Base-by-base conservation (phyloP, 1,140 invertebrate species). In the Maconellicoccus hirsutus region DNA sequence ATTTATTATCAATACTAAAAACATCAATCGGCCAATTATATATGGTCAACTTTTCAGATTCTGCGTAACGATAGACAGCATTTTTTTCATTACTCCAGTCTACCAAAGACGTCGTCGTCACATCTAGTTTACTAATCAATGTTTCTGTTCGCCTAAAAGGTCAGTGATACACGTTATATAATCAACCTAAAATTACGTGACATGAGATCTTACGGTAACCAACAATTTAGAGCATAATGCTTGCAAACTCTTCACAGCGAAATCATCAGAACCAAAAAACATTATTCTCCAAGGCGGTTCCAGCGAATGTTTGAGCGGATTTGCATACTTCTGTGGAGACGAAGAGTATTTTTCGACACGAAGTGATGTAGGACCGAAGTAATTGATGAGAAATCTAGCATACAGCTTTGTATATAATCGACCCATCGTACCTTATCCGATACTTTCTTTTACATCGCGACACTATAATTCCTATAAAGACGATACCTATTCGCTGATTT, bases 241-340 rank as follows among this genome's bases (percentile, higher is more conserved):
- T 76, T 82, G 79, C 33, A 89, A 79, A 76, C 84, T 88, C 59
- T 81, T 78, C n/a, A 88, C 71, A 0, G 87, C 84, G 81, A 89
- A 89, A 39, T 82, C 78, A 76, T 89, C 86, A 12, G 84, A 85
- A 1, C 88, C 88, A 77, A 88, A 88, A 78, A 89, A 89, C 72
- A 89, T 76, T 22, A 87, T 76, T 59, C 79, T 84, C 82, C 84
- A 85, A 61, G 76, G 76, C 22, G 76, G 74, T 4, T 72, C 73
- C n/a, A n/a, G n/a, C n/a, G n/a, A n/a, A n/a, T n/a, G n/a, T n/a
- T n/a, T n/a, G n/a, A n/a, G n/a, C n/a, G n/a, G n/a, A n/a, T n/a
- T n/a, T n/a, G n/a, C n/a, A n/a, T n/a, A n/a, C n/a, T n/a, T n/a
- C n/a, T n/a, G n/a, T n/a, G n/a, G n/a, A n/a, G n/a, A n/a, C n/a